Conservation (phyloP, 2,797 vertebrate genomes). For the Meriones psammophilus region DNA sequence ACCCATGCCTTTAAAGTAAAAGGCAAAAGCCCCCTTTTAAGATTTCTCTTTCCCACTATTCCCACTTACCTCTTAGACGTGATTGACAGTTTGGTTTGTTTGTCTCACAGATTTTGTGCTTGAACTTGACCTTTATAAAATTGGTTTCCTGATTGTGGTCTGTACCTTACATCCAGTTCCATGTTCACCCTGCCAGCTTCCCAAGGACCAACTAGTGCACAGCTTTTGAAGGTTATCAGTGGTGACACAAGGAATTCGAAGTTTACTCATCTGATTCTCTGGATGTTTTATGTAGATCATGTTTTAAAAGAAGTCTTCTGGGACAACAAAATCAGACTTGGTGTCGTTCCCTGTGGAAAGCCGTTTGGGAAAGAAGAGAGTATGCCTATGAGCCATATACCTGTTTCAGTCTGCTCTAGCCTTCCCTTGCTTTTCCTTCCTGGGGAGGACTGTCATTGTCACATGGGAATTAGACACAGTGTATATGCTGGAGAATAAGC, state of each 20-base stretch:
- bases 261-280: not conserved
- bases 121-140: slow-evolving; percentile 24
- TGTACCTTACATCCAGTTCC: not conserved
- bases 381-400: not conserved
- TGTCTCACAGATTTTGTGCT: not conserved
- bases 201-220: not conserved
- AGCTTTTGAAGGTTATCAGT: not conserved
- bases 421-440: not conserved
- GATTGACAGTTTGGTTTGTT: not conserved
- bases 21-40: not conserved
- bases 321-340: not conserved
- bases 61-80: not conserved
- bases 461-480: not conserved
- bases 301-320: slow-evolving; percentile 40
- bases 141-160: slow-evolving; percentile 22
- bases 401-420: not conserved
- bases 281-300: slow-evolving; percentile 32
- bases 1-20: slow-evolving; percentile 19
- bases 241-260: not conserved
- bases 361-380: not conserved
- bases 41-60: not conserved
- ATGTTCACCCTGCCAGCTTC: not conserved
- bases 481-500: not conserved
- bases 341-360: not conserved
- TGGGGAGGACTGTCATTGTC: not conserved